These are phyloP conservation scores for Silurus glanis DNA, from an alignment of 2,113 vertebrate species.

Conservation along the genomic window DNA sequence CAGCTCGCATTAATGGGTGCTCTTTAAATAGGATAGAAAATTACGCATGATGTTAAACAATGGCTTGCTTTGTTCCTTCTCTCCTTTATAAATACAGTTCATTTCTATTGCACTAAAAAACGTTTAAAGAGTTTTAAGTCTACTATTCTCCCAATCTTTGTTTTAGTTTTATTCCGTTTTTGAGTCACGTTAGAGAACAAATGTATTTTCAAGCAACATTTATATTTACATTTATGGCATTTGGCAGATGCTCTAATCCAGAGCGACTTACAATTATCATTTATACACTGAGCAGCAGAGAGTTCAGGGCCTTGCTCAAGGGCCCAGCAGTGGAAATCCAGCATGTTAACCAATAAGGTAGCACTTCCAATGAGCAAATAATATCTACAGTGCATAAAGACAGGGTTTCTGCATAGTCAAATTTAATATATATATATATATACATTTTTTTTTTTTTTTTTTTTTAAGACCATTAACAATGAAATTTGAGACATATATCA, in stretches of 20 bases:
- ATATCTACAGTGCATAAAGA: background rate
- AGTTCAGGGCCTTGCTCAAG: too few relatives aligned
- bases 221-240: too few relatives aligned
- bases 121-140: slow-evolving; percentile 61
- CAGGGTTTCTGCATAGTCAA: too few relatives aligned
- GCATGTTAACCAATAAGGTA: too few relatives aligned
- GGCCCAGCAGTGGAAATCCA: too few relatives aligned
- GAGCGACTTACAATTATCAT: too few relatives aligned
- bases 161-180: background rate
- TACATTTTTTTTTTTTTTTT: too few relatives aligned
- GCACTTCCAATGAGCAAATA: background rate
- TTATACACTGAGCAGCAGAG: too few relatives aligned
- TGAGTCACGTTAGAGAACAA: background rate
- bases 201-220: background rate
- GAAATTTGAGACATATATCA: too few relatives aligned
- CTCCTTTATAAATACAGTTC: slow-evolving; percentile 49
- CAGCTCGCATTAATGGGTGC: slow-evolving; percentile 64
- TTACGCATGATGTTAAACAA: slow-evolving; percentile 26
- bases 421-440: too few relatives aligned
- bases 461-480: too few relatives aligned
- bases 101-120: slow-evolving; percentile 45
- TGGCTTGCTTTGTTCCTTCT: background rate
- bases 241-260: too few relatives aligned
- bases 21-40: slow-evolving; percentile 62
- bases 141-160: slow-evolving; percentile 55